These are phyloP conservation scores for Caenorhabditis wallacei DNA, from an alignment of 2,888 invertebrate species.

Conservation along the genomic window DNA sequence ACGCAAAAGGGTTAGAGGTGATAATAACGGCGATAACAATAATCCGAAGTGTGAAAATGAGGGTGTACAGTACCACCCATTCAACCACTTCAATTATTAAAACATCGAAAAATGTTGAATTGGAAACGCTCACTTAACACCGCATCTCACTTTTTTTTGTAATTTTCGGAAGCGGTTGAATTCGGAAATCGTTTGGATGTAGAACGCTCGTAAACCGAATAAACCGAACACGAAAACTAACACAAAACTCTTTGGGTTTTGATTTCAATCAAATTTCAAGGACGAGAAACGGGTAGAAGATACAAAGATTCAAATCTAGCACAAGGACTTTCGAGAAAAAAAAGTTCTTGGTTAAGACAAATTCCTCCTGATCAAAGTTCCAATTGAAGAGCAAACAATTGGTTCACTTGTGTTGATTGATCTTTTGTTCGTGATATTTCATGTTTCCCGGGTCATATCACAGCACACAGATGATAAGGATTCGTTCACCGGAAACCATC, in stretches of 20 bases:
- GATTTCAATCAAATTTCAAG: conserved; percentile 37
- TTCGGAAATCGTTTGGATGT: background rate
- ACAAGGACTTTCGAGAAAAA: conserved; percentile 27
- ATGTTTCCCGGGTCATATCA: conserved; percentile 24
- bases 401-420: conserved; percentile 4
- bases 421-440: conserved; percentile 42
- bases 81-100: background rate
- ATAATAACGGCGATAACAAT: conserved; percentile 49
- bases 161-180: background rate
- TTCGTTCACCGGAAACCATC: background rate
- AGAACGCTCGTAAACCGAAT: background rate
- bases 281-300: conserved; percentile 5
- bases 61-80: background rate
- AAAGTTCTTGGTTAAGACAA: background rate
- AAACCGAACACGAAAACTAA: no score
- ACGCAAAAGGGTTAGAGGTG: conserved; percentile 26
- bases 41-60: conserved; percentile 32
- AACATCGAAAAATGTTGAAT: background rate
- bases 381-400: conserved; percentile 29
- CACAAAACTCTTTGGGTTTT: conserved; percentile 6
- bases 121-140: conserved; percentile 22
- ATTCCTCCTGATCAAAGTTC: conserved; percentile 35
- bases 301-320: conserved; percentile 17
- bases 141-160: background rate
- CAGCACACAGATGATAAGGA: conserved; percentile 4